Conservation (phyloP, 2,113 vertebrate species). For the Helogale parvula region DNA sequence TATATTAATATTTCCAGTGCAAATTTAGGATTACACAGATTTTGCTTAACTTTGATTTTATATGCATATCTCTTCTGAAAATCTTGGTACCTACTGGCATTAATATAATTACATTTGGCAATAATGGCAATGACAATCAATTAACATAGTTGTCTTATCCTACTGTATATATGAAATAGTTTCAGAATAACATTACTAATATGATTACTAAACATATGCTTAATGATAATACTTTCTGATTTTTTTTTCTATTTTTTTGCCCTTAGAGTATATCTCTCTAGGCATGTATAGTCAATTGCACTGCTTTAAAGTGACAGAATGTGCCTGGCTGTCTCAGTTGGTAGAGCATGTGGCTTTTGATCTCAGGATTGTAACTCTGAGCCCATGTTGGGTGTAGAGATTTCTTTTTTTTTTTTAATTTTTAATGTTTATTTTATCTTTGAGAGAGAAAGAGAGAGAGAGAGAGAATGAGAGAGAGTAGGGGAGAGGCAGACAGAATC, state of each 20-base stretch:
- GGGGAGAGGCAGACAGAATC: too few relatives aligned
- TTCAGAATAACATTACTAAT: neutral
- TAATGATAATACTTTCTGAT: neutral
- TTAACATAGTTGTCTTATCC: neutral
- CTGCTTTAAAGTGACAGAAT: neutral
- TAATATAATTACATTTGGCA: neutral
- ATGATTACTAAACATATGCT: neutral
- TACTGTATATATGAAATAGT: neutral
- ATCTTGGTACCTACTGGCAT: neutral
- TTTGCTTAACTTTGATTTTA: slow-evolving; percentile 14
- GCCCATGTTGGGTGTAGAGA: neutral
- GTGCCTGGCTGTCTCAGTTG: neutral
- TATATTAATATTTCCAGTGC: neutral
- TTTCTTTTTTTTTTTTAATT: neutral
- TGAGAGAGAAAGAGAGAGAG: too few relatives aligned
- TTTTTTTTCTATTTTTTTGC: neutral
- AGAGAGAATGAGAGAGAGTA: too few relatives aligned
- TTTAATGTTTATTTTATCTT: too few relatives aligned
- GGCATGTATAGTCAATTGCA: neutral
- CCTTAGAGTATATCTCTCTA: neutral
- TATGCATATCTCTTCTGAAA: neutral
- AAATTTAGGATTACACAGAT: neutral
- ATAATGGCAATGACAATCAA: neutral
- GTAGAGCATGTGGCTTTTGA: neutral
- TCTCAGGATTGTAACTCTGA: neutral